These are phyloP conservation scores for Hypena proboscidalis DNA, from an alignment of 2,888 invertebrate species.

Conservation along the genomic window DNA sequence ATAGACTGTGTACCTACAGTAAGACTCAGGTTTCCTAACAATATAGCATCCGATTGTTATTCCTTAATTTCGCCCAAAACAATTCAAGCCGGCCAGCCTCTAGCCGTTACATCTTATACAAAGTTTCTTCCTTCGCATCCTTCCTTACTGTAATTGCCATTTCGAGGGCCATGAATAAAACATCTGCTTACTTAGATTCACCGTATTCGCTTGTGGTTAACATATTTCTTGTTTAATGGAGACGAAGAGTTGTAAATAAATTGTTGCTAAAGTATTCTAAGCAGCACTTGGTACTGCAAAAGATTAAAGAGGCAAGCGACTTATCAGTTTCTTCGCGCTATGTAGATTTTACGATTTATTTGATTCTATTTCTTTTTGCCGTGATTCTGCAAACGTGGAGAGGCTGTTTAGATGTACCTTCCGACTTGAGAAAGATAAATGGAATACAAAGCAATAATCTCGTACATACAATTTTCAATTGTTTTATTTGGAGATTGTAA, in stretches of 20 bases:
- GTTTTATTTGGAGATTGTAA: too few species aligned
- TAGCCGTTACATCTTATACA: constrained; percentile 24
- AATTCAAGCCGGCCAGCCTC: constrained; percentile 10
- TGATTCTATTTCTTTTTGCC: constrained; percentile 8
- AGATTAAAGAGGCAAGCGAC: constrained; percentile 40
- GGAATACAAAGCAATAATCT: too few species aligned
- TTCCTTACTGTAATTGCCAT: constrained; percentile 73
- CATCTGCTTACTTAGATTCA: constrained; percentile 71
- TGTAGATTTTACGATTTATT: constrained; percentile 42
- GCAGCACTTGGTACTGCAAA: constrained; percentile 33
- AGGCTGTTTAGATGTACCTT: too few species aligned
- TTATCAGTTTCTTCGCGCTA: constrained; percentile 31
- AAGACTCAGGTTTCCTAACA: neutral
- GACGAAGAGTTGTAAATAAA: constrained; percentile 59
- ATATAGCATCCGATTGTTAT: neutral
- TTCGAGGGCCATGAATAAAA: constrained; percentile 73
- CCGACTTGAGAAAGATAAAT: too few species aligned
- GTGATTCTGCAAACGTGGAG: too few species aligned
- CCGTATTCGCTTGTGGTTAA: constrained; percentile 68
- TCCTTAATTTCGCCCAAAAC: constrained; percentile 4
- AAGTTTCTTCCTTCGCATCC: constrained; percentile 32
- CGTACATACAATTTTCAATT: too few species aligned
- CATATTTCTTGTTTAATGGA: constrained; percentile 65
- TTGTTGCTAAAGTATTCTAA: constrained; percentile 39
- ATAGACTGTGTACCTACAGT: too few species aligned